Conservation (phyloP, 2,888 invertebrate genomes). For the Watsonalla binaria region DNA sequence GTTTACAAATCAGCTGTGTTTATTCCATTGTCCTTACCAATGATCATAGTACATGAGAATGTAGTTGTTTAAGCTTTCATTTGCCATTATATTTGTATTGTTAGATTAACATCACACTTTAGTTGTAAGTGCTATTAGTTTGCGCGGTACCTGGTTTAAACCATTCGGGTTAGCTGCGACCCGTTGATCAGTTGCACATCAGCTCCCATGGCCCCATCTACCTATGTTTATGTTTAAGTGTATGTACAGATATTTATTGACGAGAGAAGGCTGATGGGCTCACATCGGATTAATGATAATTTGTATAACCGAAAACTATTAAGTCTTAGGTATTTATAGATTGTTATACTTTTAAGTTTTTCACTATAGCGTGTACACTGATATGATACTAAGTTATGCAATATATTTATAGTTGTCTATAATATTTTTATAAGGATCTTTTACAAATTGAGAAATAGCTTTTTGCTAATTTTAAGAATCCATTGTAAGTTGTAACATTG, state of each 20-base stretch:
- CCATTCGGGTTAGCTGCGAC: slow-evolving; percentile 6
- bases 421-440: slow-evolving; percentile 60
- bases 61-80: slow-evolving; percentile 29
- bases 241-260: slow-evolving; percentile 73
- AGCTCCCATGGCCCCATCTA: slow-evolving; percentile 20
- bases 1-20: slow-evolving; percentile 15
- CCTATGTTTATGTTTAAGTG: slow-evolving; percentile 40
- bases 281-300: slow-evolving; percentile 42
- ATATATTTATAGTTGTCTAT: slow-evolving; percentile 61
- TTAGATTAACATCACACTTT: slow-evolving; percentile 44
- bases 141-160: slow-evolving; percentile 11
- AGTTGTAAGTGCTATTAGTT: slow-evolving; percentile 40
- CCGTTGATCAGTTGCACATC: slow-evolving; percentile 8
- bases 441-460: slow-evolving; percentile 43
- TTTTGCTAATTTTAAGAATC: slow-evolving; percentile 39
- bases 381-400: slow-evolving; percentile 57
- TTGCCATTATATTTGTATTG: slow-evolving; percentile 52
- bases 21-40: slow-evolving; percentile 23
- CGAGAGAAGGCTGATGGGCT: slow-evolving; percentile 46
- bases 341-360: slow-evolving; percentile 48
- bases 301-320: slow-evolving; percentile 19
- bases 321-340: slow-evolving; percentile 39
- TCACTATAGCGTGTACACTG: slow-evolving; percentile 50
- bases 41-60: slow-evolving; percentile 37
- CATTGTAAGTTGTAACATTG: slow-evolving; percentile 29